These are phyloP conservation scores for Invenusta paracnida DNA, from an alignment of 2,888 invertebrate genomes.

Conservation along the genomic window DNA sequence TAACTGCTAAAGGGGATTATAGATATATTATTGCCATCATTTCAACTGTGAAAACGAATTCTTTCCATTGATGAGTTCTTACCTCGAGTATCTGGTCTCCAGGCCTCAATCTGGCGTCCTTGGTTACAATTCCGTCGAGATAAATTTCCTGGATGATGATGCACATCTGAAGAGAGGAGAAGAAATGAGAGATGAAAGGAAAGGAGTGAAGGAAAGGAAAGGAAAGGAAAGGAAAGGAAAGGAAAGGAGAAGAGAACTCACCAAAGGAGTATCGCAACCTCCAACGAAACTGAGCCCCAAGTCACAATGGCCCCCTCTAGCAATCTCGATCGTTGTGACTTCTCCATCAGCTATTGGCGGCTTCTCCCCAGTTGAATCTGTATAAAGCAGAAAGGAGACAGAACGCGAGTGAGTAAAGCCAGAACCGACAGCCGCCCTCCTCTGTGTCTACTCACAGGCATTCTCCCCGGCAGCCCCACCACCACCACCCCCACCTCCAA, in stretches of 20 bases:
- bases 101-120: slow-evolving; percentile 60
- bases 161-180: slow-evolving; percentile 55
- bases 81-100: slow-evolving; percentile 63
- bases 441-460: slow-evolving; percentile 2
- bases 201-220: too few species aligned
- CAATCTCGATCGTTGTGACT: slow-evolving; percentile 62
- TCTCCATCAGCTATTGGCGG: slow-evolving; percentile 59
- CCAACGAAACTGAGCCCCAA: slow-evolving; percentile 63
- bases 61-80: too few species aligned
- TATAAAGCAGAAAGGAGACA: neutral
- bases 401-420: too few species aligned
- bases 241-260: too few species aligned
- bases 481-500: neutral
- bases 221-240: too few species aligned
- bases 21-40: too few species aligned
- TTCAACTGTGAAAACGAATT: too few species aligned
- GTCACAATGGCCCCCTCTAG: slow-evolving; percentile 53
- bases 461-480: neutral
- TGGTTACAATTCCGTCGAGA: slow-evolving; percentile 58
- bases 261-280: slow-evolving; percentile 63
- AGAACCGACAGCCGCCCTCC: too few species aligned
- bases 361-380: slow-evolving; percentile 38
- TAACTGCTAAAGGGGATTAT: too few species aligned
- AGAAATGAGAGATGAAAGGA: too few species aligned
- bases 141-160: slow-evolving; percentile 62